A percentile compares a stretch with the other conserved stretches of the same genome.
Conservation (phyloP, 30 jellyfish, hydroid and myxozoan genomes). For the Clytia hemisphaerica region DNA sequence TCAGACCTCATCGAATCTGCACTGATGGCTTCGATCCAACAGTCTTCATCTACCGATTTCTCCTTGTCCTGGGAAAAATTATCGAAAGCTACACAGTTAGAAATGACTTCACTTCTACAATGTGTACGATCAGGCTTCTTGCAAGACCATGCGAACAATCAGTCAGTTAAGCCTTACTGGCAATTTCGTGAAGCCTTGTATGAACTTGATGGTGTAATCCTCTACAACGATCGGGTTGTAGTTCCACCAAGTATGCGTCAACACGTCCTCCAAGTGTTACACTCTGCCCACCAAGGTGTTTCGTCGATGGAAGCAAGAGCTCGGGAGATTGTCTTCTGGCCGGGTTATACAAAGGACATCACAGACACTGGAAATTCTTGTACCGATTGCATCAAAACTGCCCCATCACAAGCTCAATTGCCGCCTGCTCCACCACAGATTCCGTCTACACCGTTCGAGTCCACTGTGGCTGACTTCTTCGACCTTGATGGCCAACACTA, state of each 20-base stretch:
- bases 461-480: too few species aligned
- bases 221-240: constrained; percentile 10
- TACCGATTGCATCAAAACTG: not conserved
- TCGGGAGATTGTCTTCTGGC: constrained; percentile 14
- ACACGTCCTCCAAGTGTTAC: not conserved
- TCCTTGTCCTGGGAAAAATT: not conserved
- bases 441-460: not conserved
- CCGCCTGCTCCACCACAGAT: not conserved
- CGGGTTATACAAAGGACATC: not conserved
- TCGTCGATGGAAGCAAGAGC: constrained; percentile 9
- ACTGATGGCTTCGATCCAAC: not conserved
- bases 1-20: not conserved
- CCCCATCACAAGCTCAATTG: not conserved
- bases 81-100: not conserved
- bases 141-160: not conserved
- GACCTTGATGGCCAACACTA: constrained; percentile 4
- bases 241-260: constrained; percentile 2
- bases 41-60: not conserved
- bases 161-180: not conserved
- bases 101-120: not conserved
- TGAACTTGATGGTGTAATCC: not conserved
- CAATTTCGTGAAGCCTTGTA: not conserved
- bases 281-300: constrained; percentile 19
- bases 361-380: not conserved
- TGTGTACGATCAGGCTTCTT: not conserved